These are phyloP conservation scores for Sympetrum striolatum DNA, from an alignment of 2,888 invertebrate species.

Conservation along the genomic window DNA sequence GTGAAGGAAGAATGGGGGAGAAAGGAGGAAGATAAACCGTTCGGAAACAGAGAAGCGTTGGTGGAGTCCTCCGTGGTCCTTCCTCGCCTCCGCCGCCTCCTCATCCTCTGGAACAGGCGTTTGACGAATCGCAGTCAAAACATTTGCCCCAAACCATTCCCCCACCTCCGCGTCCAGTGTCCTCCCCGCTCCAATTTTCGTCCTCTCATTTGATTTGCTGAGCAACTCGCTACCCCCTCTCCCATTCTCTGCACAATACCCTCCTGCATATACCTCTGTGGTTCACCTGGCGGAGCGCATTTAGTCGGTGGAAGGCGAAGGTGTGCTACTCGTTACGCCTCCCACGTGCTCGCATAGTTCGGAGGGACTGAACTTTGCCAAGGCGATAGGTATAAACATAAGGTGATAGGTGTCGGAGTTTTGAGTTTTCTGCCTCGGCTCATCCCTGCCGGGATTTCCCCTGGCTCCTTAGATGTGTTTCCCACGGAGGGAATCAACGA, in stretches of 20 bases:
- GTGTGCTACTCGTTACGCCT: background rate
- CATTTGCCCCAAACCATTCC: background rate
- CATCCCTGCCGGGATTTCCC: background rate
- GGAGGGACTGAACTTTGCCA: background rate
- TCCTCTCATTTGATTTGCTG: background rate
- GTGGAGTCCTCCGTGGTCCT: background rate
- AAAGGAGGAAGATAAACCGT: background rate
- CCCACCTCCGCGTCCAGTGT: background rate
- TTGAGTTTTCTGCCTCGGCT: background rate
- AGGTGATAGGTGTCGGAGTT: background rate
- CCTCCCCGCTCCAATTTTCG: background rate
- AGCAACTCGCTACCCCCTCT: background rate
- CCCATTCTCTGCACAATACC: background rate
- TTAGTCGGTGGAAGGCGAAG: background rate
- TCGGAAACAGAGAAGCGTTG: background rate
- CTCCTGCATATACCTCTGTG: background rate
- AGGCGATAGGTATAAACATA: background rate
- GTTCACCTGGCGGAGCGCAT: background rate
- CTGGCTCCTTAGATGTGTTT: background rate
- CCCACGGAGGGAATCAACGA: background rate
- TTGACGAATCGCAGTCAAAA: background rate
- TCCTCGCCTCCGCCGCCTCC: background rate
- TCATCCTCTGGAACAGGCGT: background rate
- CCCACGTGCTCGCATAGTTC: background rate
- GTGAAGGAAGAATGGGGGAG: background rate